Conservation (phyloP, 2,888 invertebrate species). For the Fragum sueziense region DNA sequence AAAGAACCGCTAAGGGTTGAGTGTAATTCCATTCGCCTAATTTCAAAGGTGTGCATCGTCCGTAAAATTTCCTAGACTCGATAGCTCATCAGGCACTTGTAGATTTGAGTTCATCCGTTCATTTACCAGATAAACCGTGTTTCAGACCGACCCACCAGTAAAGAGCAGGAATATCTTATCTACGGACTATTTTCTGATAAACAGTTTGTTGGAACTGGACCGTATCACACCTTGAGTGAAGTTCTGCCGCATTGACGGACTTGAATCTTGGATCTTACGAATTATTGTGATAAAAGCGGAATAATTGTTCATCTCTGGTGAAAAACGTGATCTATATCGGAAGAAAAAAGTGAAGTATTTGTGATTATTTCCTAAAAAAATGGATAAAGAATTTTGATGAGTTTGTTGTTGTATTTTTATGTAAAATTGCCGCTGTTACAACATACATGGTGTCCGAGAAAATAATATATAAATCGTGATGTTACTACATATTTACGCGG, state of each 20-base stretch:
- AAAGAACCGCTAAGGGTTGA: constrained; percentile 26
- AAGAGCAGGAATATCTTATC: constrained; percentile 3
- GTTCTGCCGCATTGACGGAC: background rate
- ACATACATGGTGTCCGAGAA: too few relatives aligned
- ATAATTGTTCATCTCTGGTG: background rate
- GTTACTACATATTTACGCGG: background rate
- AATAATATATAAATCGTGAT: background rate
- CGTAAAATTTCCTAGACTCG: constrained; percentile 42
- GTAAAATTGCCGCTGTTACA: too few relatives aligned
- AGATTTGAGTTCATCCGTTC: constrained; percentile 17
- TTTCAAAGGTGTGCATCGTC: constrained; percentile 38
- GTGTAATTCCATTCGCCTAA: constrained; percentile 41
- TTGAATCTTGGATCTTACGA: constrained; percentile 9
- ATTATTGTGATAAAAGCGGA: background rate
- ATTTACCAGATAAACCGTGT: constrained; percentile 8
- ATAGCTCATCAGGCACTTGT: constrained; percentile 24
- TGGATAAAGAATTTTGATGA: too few relatives aligned
- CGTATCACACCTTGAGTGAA: constrained; percentile 17
- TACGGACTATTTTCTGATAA: constrained; percentile 9
- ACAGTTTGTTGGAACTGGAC: constrained; percentile 16
- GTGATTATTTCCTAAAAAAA: background rate
- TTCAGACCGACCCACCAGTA: background rate
- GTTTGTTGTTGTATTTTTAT: too few relatives aligned
- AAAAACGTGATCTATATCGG: background rate
- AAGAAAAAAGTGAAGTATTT: background rate